Percentiles rank a stretch among this genome's conserved stretches.
phyloP scores from a whole-genome alignment of 37 sponge, comb jelly and placozoan species.

The Trichoplax adhaerens region DNA sequence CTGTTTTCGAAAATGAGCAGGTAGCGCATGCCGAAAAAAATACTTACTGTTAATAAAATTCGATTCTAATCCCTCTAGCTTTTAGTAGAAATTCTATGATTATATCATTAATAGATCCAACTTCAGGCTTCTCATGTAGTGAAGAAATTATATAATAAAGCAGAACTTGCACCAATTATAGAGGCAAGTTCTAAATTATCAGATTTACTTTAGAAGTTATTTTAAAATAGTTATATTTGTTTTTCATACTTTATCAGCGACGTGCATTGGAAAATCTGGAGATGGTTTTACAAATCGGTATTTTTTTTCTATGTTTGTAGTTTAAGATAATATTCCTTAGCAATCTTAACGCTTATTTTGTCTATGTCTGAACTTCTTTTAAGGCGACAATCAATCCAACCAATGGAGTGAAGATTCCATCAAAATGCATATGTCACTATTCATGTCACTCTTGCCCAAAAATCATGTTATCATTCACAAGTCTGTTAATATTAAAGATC shows the following conservation, averaged over 20 bases:
- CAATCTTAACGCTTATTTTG: background rate
- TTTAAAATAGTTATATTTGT: constrained; percentile 3
- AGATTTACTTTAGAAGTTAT: background rate
- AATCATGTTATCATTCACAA: constrained; percentile 75
- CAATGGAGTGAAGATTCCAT: constrained; percentile 75
- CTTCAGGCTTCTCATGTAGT: constrained; percentile 57
- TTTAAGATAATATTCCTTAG: background rate
- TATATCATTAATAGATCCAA: constrained; percentile 26
- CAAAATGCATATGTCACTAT: constrained; percentile 55
- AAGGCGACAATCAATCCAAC: constrained; percentile 22
- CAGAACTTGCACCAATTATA: constrained; percentile 36
- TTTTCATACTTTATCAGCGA: constrained; percentile 18
- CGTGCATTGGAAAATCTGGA: constrained; percentile 44
- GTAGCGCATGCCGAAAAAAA: constrained; percentile 8
- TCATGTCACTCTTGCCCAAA: constrained; percentile 73
- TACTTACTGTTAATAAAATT: too few relatives aligned
- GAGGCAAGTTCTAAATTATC: constrained; percentile 22
- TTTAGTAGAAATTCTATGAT: constrained; percentile 3
- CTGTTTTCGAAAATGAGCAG: constrained; percentile 49
- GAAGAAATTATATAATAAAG: constrained; percentile 46
- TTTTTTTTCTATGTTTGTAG: constrained; percentile 4
- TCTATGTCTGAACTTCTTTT: constrained; percentile 7
- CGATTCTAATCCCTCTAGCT: too few relatives aligned
- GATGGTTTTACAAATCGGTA: constrained; percentile 17
- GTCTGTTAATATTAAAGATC: too few relatives aligned